Evolutionary conservation across 2,888 invertebrate species (phyloP).

Genomic region (Neuroscelio doddi): DNA sequence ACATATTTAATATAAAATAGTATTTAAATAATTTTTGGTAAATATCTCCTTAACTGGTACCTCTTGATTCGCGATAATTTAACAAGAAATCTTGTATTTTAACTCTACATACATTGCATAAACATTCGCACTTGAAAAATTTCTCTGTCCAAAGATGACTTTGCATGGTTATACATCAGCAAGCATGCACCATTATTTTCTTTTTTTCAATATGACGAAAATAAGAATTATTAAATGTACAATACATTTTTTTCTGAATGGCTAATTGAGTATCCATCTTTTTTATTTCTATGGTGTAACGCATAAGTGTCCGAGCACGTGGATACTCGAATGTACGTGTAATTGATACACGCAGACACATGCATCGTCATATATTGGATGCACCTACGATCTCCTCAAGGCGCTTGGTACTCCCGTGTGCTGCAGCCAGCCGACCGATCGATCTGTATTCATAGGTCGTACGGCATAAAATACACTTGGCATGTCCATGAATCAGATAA

Average conservation of each 20-base stretch:
- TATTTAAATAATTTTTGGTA: too few relatives aligned
- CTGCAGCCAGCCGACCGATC: slow-evolving; percentile 57
- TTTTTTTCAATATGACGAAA: too few relatives aligned
- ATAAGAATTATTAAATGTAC: not conserved
- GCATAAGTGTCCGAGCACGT: slow-evolving; percentile 17
- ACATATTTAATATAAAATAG: too few relatives aligned
- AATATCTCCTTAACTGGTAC: too few relatives aligned
- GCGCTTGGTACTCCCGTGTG: slow-evolving; percentile 44
- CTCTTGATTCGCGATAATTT: too few relatives aligned
- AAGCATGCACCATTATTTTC: too few relatives aligned
- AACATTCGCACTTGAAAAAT: too few relatives aligned
- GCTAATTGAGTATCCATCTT: slow-evolving; percentile 26
- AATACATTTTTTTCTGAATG: not conserved
- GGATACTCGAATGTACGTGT: slow-evolving; percentile 44
- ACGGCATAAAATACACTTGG: slow-evolving; percentile 72
- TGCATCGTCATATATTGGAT: slow-evolving; percentile 22
- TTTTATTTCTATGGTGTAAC: too few relatives aligned
- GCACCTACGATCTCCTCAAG: slow-evolving; percentile 62
- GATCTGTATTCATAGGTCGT: slow-evolving; percentile 72
- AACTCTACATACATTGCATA: too few relatives aligned
- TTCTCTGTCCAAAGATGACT: too few relatives aligned
- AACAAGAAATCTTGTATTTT: too few relatives aligned
- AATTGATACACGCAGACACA: slow-evolving; percentile 59
- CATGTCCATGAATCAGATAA: slow-evolving; percentile 73
- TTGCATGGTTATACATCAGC: too few relatives aligned